phyloP scores from a whole-genome alignment of 1,140 invertebrate genomes.

The Orchesella cincta region DNA sequence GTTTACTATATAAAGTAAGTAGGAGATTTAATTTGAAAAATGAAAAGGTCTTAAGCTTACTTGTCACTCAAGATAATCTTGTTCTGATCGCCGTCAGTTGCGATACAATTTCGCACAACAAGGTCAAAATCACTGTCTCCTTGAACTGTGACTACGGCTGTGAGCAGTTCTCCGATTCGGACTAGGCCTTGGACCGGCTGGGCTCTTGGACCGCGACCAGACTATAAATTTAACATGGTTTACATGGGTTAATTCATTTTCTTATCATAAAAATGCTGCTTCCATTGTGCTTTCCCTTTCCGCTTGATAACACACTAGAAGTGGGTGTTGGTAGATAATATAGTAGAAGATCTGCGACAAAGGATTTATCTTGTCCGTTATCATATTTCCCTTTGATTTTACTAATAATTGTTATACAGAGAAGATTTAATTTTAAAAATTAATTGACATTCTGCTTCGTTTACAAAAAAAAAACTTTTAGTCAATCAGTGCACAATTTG shows the following conservation, averaged over 20 bases:
- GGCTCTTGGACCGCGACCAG: slow-evolving; percentile 75
- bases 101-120: slow-evolving; percentile 71
- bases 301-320: no score
- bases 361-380: no score
- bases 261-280: neutral
- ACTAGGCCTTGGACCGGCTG: slow-evolving; percentile 73
- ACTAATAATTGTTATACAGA: no score
- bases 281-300: neutral
- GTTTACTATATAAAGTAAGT: neutral
- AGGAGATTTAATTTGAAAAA: neutral
- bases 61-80: slow-evolving; percentile 72
- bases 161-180: slow-evolving; percentile 80
- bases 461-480: no score
- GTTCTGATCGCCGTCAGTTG: slow-evolving; percentile 69
- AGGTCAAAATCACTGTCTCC: slow-evolving; percentile 79
- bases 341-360: no score
- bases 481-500: no score
- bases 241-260: neutral
- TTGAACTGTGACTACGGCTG: slow-evolving; percentile 76
- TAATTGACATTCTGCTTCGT: no score
- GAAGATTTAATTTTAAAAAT: no score
- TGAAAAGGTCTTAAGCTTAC: slow-evolving; percentile 32
- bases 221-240: slow-evolving; percentile 54
- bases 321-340: no score
- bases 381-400: no score